These are phyloP conservation scores for Papio anubis DNA, from an alignment of 2,113 vertebrate genomes.

Conservation along the genomic window DNA sequence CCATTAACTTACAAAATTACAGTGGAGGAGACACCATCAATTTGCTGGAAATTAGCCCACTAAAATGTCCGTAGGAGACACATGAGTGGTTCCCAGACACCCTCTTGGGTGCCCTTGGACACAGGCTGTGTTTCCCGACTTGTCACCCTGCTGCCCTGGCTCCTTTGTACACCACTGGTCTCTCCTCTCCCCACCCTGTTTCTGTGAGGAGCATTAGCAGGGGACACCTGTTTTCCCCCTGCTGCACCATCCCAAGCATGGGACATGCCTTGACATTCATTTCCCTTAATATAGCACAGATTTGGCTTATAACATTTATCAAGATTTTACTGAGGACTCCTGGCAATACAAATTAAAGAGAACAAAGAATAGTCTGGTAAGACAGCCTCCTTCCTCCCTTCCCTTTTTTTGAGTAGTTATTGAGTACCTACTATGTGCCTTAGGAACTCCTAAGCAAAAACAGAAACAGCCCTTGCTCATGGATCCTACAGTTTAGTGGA, in stretches of 20 bases:
- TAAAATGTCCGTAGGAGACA: background rate
- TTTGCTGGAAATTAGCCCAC: background rate
- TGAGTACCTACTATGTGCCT: background rate
- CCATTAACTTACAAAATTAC: constrained; percentile 4
- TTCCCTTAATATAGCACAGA: background rate
- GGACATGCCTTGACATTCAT: background rate
- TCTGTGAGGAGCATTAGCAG: background rate
- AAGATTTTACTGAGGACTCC: background rate
- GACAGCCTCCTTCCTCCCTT: background rate
- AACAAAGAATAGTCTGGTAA: background rate
- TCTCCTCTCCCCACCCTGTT: background rate
- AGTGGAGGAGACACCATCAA: background rate
- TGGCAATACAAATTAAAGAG: background rate
- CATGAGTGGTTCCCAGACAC: background rate
- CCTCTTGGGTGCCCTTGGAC: background rate
- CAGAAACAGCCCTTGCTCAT: background rate
- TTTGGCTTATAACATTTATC: background rate
- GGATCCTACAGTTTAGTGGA: background rate
- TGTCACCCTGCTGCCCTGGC: background rate
- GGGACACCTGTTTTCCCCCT: background rate
- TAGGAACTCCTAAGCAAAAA: background rate
- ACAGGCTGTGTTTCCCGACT: background rate
- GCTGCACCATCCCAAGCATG: background rate
- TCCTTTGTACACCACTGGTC: background rate
- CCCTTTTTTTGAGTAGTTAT: background rate